A percentile compares a stretch with the other conserved stretches of the same genome.
phyloP scores from a whole-genome alignment of 2,797 vertebrate genomes.

The Valencia hispanica region DNA sequence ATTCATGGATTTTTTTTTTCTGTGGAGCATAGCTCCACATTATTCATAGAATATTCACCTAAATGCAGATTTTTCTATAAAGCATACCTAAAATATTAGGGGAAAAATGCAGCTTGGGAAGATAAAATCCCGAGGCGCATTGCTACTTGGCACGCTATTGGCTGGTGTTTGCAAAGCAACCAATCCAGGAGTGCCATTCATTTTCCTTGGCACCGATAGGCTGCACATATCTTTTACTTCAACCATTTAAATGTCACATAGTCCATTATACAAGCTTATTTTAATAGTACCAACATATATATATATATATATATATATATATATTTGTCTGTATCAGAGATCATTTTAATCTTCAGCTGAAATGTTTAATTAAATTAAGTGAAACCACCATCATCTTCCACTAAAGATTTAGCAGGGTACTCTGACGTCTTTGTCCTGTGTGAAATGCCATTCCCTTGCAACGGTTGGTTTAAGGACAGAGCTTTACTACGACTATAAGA shows the following conservation, averaged over 20 bases:
- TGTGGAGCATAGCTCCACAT: no score
- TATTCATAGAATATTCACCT: neutral
- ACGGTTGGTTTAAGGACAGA: slow-evolving; percentile 25
- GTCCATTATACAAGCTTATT: neutral
- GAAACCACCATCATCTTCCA: neutral
- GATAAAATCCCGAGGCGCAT: no score
- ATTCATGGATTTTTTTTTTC: no score
- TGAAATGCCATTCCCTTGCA: slow-evolving; percentile 23
- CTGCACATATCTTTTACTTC: neutral
- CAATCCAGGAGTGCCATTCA: no score
- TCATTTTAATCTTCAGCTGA: neutral
- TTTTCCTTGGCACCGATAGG: no score
- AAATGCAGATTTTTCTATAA: neutral
- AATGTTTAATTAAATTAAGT: neutral
- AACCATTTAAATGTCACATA: neutral
- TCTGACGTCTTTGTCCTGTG: slow-evolving; percentile 33
- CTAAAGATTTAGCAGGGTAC: neutral
- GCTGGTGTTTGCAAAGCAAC: no score
- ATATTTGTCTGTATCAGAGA: neutral
- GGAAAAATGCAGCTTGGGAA: no score
- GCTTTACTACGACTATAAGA: neutral
- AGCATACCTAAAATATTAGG: no score
- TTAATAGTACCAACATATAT: no score
- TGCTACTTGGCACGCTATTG: no score
- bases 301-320: no score